Conservation (phyloP, 2,888 invertebrate genomes). For the Nipponacmea schrenckii region DNA sequence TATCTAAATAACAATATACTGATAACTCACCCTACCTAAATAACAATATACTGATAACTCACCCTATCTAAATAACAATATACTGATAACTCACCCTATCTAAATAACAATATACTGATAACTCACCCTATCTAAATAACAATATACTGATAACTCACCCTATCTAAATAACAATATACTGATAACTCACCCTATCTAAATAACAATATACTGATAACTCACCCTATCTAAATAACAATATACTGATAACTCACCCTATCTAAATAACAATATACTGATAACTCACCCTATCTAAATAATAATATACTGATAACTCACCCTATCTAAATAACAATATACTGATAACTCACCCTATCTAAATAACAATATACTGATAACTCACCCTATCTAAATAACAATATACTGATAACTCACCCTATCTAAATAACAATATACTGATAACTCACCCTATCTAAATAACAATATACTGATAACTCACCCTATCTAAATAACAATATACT, state of each 20-base stretch:
- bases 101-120: slow-evolving; percentile 24
- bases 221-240: slow-evolving; percentile 55
- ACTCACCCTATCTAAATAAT: slow-evolving; percentile 62
- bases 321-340: too few relatives aligned
- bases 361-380: slow-evolving; percentile 28
- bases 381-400: slow-evolving; percentile 55
- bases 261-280: slow-evolving; percentile 24
- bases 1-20: too few relatives aligned
- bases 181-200: slow-evolving; percentile 57
- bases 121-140: slow-evolving; percentile 59
- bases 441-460: slow-evolving; percentile 59
- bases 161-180: slow-evolving; percentile 38
- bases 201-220: slow-evolving; percentile 28
- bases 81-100: slow-evolving; percentile 54
- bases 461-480: slow-evolving; percentile 46
- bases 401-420: slow-evolving; percentile 54
- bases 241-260: slow-evolving; percentile 54
- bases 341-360: slow-evolving; percentile 57
- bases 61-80: slow-evolving; percentile 55
- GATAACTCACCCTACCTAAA: too few relatives aligned
- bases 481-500: slow-evolving; percentile 38
- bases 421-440: slow-evolving; percentile 24
- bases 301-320: too few relatives aligned
- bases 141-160: slow-evolving; percentile 46
- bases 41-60: slow-evolving; percentile 21